Percentiles rank a stretch among this genome's conserved stretches.
Conservation (phyloP, 2,797 vertebrate genomes). For the Enteromius treurensis region DNA sequence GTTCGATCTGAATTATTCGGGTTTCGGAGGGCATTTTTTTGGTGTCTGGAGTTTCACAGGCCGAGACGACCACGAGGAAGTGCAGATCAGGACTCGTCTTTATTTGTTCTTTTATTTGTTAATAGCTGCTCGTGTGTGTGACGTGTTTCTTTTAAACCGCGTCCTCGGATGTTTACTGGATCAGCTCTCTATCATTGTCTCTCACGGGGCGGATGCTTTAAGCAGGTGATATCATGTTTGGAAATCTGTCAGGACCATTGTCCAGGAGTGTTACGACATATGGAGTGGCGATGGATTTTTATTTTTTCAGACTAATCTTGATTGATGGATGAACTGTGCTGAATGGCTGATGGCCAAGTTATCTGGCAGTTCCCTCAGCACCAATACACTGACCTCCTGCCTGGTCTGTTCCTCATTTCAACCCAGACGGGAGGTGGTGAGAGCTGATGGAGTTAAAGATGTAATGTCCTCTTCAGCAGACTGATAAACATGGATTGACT, state of each 20-base stretch:
- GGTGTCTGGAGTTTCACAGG: constrained; percentile 62
- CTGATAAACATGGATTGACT: constrained; percentile 41
- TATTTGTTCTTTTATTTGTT: constrained; percentile 59
- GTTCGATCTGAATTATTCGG: constrained; percentile 58
- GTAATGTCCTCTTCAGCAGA: constrained; percentile 45
- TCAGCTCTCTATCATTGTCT: constrained; percentile 14
- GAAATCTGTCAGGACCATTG: constrained; percentile 22
- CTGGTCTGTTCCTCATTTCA: constrained; percentile 48
- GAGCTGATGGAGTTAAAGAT: constrained; percentile 49
- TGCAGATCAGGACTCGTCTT: constrained; percentile 55
- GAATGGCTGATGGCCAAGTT: constrained; percentile 24
- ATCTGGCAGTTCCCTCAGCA: constrained; percentile 35
- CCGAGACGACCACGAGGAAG: constrained; percentile 59
- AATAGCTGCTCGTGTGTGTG: constrained; percentile 34
- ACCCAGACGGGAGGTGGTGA: constrained; percentile 46
- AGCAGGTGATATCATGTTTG: constrained; percentile 44
- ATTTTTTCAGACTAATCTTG: not conserved
- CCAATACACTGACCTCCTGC: constrained; percentile 53
- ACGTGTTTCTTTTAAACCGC: constrained; percentile 12
- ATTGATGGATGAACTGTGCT: constrained; percentile 14
- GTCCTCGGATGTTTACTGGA: constrained; percentile 18
- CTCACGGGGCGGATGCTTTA: constrained; percentile 8
- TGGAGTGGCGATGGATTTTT: constrained; percentile 10
- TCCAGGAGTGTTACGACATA: constrained; percentile 29
- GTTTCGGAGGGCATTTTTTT: constrained; percentile 55